A percentile compares a stretch with the other conserved stretches of the same genome.
Conservation (phyloP, 2,797 vertebrate species). For the Iguana delicatissima region DNA sequence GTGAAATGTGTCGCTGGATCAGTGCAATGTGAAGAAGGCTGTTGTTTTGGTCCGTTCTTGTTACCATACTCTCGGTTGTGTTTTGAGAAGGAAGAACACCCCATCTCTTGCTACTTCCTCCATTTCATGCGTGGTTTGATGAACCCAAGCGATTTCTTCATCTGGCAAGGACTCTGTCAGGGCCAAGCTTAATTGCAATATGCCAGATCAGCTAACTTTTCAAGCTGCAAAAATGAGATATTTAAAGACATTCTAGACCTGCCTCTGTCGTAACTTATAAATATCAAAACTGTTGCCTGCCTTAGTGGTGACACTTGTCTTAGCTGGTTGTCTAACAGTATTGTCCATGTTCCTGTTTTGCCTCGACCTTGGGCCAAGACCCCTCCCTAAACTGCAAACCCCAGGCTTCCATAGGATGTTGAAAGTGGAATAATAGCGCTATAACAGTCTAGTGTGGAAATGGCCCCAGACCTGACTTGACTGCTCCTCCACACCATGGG, state of each 20-base stretch:
- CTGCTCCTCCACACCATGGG: no score
- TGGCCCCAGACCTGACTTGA: no score
- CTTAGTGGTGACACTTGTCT: no score
- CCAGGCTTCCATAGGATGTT: no score
- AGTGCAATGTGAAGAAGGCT: not conserved
- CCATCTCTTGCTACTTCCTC: not conserved
- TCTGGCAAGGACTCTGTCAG: not conserved
- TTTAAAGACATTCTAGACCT: not conserved
- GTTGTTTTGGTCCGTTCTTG: not conserved
- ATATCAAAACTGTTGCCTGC: no score
- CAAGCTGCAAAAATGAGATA: not conserved
- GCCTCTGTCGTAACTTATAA: no score
- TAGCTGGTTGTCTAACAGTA: no score
- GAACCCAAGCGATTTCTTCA: not conserved
- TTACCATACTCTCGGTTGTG: not conserved
- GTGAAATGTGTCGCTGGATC: not conserved
- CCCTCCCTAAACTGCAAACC: no score
- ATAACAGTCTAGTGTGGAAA: no score
- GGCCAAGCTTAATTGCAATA: not conserved
- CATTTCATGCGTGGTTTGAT: not conserved
- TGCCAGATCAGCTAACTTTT: not conserved
- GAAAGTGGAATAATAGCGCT: no score
- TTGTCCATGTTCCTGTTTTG: no score
- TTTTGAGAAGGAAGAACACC: not conserved
- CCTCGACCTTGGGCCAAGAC: no score